Conservation (phyloP, 2,888 invertebrate species). For the Conchocele bisecta region DNA sequence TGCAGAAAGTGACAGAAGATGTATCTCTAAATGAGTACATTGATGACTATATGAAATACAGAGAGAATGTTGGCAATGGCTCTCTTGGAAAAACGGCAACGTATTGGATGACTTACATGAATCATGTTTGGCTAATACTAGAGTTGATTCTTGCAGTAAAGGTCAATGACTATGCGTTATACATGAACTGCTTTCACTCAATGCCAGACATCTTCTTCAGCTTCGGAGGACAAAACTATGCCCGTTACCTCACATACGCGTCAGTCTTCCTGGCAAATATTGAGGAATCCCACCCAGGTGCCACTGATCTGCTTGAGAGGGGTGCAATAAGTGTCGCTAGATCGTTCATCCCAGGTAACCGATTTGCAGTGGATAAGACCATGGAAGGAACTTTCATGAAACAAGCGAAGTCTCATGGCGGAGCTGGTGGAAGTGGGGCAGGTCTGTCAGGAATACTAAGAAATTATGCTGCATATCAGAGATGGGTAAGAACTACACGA, state of each 20-base stretch:
- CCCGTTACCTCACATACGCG: conserved; percentile 50
- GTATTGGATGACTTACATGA: too few species aligned
- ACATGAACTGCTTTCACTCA: conserved; percentile 12
- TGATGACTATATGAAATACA: too few species aligned
- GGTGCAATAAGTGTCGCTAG: conserved; percentile 60
- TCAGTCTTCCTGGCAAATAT: conserved; percentile 48
- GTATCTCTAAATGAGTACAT: too few species aligned
- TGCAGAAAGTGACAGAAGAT: too few species aligned
- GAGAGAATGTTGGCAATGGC: too few species aligned
- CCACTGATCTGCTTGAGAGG: conserved; percentile 29
- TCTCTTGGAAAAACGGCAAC: too few species aligned
- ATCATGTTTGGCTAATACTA: too few species aligned
- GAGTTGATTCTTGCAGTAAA: too few species aligned
- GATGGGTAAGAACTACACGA: conserved; percentile 42
- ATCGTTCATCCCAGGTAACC: conserved; percentile 58
- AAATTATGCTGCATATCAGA: conserved; percentile 50
- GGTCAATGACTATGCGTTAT: too few species aligned
- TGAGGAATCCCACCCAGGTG: conserved; percentile 52
- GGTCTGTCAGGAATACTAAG: conserved; percentile 43
- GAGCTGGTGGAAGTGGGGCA: conserved; percentile 38
- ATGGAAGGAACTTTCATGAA: conserved; percentile 54
- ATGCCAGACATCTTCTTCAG: conserved; percentile 55
- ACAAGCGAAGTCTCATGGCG: conserved; percentile 29
- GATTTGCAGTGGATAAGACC: conserved; percentile 56
- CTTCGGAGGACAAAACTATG: conserved; percentile 57